These are phyloP conservation scores for Solea senegalensis DNA, from an alignment of 2,113 vertebrate genomes.

Conservation along the genomic window DNA sequence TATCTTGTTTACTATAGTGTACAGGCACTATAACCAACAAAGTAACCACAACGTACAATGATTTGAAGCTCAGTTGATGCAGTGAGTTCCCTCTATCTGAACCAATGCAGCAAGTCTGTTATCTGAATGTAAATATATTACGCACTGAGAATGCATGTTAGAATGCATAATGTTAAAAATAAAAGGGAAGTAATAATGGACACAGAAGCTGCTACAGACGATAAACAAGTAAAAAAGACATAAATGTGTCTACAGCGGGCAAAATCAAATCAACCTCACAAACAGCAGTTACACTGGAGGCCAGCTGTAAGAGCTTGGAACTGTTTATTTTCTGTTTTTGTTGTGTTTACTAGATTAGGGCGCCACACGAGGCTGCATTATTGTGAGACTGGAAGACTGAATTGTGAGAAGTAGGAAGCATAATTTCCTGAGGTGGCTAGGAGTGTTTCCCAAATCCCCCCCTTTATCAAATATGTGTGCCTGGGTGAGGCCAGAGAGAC, in stretches of 20 bases:
- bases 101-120: background rate
- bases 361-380: background rate
- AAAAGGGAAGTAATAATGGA: too few species aligned
- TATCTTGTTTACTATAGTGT: background rate
- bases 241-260: background rate
- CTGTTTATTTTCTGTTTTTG: background rate
- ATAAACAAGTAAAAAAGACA: background rate
- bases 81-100: background rate
- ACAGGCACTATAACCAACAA: background rate
- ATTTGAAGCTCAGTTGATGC: background rate
- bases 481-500: constrained; percentile 3
- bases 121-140: background rate
- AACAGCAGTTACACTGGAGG: background rate
- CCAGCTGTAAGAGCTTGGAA: background rate
- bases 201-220: too few species aligned
- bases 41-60: background rate
- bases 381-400: background rate
- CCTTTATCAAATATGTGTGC: background rate
- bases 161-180: too few species aligned
- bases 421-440: background rate
- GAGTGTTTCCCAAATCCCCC: background rate
- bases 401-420: background rate
- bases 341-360: background rate
- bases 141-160: too few species aligned
- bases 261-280: background rate